These are phyloP conservation scores for Epinotia bilunana DNA, from an alignment of 2,888 invertebrate genomes.

Conservation along the genomic window DNA sequence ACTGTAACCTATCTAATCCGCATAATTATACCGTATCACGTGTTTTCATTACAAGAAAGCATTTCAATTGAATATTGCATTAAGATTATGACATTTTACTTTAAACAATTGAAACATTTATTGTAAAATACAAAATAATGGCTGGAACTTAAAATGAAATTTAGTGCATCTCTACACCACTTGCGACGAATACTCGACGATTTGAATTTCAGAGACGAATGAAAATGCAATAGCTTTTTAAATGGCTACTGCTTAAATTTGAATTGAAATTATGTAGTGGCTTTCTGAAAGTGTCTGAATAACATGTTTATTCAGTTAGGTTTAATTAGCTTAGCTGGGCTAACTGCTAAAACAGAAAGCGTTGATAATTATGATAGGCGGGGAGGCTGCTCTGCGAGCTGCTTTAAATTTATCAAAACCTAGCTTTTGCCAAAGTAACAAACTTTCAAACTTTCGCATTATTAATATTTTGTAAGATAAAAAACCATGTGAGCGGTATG, in stretches of 20 bases:
- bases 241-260: slow-evolving; percentile 29
- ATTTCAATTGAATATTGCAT: no score
- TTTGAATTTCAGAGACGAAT: slow-evolving; percentile 43
- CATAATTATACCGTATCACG: no score
- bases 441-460: no score
- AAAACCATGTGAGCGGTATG: no score
- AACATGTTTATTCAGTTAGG: slow-evolving; percentile 8
- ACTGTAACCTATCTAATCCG: no score
- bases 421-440: no score
- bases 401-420: no score
- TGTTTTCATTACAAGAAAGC: no score
- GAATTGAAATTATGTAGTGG: slow-evolving; percentile 22
- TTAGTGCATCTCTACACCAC: slow-evolving; percentile 19
- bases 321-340: slow-evolving; percentile 13
- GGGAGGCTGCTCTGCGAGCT: no score
- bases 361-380: no score
- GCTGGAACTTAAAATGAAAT: slow-evolving; percentile 1
- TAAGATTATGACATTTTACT: no score
- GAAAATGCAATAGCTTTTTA: slow-evolving; percentile 35
- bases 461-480: no score
- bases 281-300: slow-evolving; percentile 7
- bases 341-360: background rate
- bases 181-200: slow-evolving; percentile 27
- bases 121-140: background rate
- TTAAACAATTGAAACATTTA: background rate